phyloP scores from a whole-genome alignment of 2,888 invertebrate genomes.

The Stenchaetothrips biformis region DNA sequence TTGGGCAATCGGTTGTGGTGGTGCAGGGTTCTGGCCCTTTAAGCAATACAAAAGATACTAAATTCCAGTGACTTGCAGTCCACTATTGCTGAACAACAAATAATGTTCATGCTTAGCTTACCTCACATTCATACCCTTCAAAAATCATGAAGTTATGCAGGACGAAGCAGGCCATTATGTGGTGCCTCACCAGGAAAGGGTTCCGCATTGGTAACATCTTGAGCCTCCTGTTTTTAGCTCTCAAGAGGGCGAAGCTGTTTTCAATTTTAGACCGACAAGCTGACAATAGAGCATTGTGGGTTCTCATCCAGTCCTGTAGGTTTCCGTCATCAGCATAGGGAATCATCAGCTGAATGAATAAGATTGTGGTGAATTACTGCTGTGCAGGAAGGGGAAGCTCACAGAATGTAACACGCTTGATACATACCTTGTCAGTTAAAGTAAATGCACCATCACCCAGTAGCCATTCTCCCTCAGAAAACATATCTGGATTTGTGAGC shows the following conservation, averaged over 20 bases:
- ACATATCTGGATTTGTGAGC: background rate
- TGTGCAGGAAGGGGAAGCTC: background rate
- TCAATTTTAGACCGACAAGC: background rate
- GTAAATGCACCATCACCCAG: background rate
- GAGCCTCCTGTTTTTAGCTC: background rate
- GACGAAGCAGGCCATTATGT: background rate
- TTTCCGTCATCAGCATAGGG: background rate
- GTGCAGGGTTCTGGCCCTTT: no score
- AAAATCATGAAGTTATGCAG: background rate
- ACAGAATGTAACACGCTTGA: background rate
- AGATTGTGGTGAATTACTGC: background rate
- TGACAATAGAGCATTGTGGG: background rate
- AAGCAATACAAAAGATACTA: background rate
- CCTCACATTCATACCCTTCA: background rate
- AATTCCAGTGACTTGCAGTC: no score
- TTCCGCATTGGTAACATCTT: background rate
- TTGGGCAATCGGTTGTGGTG: background rate
- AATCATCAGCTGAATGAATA: background rate
- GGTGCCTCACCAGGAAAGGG: background rate
- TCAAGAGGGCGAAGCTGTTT: background rate
- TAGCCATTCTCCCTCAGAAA: background rate
- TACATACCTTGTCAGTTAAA: background rate
- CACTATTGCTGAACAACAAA: conserved; percentile 1
- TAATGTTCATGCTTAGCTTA: background rate
- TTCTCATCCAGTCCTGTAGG: background rate